Evolutionary conservation across 2,888 invertebrate species (phyloP).

Genomic region (Patella ulyssiponensis): DNA sequence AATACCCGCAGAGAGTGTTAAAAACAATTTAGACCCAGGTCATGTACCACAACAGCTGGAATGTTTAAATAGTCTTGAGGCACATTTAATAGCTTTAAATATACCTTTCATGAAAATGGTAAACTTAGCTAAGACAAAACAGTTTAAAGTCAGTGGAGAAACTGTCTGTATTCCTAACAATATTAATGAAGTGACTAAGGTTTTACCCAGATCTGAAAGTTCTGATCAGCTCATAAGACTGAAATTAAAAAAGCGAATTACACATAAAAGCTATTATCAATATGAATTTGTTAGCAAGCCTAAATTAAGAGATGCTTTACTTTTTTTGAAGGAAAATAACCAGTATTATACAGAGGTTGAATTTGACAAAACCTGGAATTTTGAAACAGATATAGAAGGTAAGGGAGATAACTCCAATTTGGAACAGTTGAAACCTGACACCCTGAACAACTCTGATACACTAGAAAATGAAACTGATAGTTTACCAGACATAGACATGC

Average conservation of each 20-base stretch:
- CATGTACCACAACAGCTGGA: neutral
- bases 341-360: neutral
- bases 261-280: neutral
- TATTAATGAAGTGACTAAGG: slow-evolving; percentile 1
- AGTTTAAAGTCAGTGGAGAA: neutral
- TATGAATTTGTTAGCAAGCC: neutral
- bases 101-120: slow-evolving; percentile 7
- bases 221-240: neutral
- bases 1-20: slow-evolving; percentile 10
- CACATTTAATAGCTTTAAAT: slow-evolving; percentile 6
- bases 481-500: too few species aligned
- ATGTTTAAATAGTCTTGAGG: neutral
- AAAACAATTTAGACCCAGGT: slow-evolving; percentile 2
- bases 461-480: too few species aligned
- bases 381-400: too few species aligned
- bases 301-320: neutral
- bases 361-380: neutral
- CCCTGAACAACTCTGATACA: too few species aligned
- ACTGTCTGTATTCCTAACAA: neutral
- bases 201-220: neutral
- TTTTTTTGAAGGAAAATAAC: neutral
- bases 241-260: neutral
- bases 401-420: too few species aligned
- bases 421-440: too few species aligned
- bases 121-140: neutral